Percentiles rank a stretch among this genome's conserved stretches.
phyloP scores from a whole-genome alignment of 2,888 invertebrate species.

The Habrosyne pyritoides region DNA sequence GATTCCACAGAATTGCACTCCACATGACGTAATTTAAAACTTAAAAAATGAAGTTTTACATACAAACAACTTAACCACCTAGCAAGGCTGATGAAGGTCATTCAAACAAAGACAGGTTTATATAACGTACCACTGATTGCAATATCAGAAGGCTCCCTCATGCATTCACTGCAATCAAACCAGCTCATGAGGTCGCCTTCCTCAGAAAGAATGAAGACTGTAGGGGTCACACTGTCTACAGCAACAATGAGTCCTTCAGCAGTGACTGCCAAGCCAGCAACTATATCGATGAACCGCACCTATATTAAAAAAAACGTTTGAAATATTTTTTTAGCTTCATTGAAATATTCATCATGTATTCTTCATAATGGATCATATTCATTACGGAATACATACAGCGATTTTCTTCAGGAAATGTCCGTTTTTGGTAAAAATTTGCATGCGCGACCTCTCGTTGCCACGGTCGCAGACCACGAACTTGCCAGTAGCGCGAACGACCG shows the following conservation, averaged over 20 bases:
- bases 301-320: conserved; percentile 28
- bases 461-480: conserved; percentile 99
- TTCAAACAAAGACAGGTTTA: background rate
- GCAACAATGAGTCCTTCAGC: conserved; percentile 96
- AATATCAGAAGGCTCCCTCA: conserved; percentile 98
- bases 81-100: background rate
- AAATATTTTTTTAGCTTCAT: background rate
- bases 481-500: conserved; percentile 93
- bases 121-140: conserved; percentile 91
- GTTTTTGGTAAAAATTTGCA: conserved; percentile 98
- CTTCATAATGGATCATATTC: no score
- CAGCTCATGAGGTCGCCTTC: conserved; percentile 96
- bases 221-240: conserved; percentile 98
- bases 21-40: no score
- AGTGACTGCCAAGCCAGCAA: conserved; percentile 97
- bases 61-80: no score
- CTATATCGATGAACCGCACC: conserved; percentile 92
- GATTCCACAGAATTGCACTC: no score
- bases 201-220: conserved; percentile 96
- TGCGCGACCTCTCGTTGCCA: conserved; percentile 97
- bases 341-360: background rate
- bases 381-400: conserved; percentile 82
- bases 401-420: conserved; percentile 98
- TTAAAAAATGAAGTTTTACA: no score
- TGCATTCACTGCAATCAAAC: conserved; percentile 99